Evolutionary conservation across 2,113 vertebrate genomes (phyloP).

Genomic region (Mustela lutreola): DNA sequence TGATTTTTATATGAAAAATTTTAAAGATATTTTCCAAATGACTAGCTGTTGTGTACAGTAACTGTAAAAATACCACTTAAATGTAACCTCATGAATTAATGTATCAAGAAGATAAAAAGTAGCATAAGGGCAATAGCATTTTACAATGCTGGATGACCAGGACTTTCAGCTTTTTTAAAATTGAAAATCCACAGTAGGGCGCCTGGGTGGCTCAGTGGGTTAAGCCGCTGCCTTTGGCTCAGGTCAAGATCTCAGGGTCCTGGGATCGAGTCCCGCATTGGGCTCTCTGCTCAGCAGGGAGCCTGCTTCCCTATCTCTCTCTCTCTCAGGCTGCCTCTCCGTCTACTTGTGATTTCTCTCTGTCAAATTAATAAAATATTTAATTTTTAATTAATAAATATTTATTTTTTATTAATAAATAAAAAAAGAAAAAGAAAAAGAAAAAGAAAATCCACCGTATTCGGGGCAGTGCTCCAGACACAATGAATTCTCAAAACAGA

Average conservation of each 20-base stretch:
- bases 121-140: not conserved
- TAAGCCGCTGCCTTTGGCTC: too few species aligned
- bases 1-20: not conserved
- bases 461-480: not conserved
- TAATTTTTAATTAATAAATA: too few species aligned
- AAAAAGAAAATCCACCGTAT: not conserved
- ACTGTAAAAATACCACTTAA: slow-evolving; percentile 24
- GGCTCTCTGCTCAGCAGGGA: too few species aligned
- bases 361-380: too few species aligned
- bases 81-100: slow-evolving; percentile 21
- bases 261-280: too few species aligned
- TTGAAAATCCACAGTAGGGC: not conserved
- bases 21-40: not conserved
- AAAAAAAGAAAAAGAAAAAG: too few species aligned
- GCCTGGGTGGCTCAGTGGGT: too few species aligned
- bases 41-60: not conserved
- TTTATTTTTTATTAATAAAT: too few species aligned
- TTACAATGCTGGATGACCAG: not conserved
- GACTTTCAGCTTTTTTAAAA: not conserved
- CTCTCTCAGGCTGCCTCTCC: too few species aligned
- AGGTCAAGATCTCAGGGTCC: too few species aligned
- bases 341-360: too few species aligned
- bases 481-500: not conserved
- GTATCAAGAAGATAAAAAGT: slow-evolving; percentile 7
- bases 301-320: too few species aligned